Conservation (phyloP, 2,113 vertebrate species). For the Lichenostomus cassidix region DNA sequence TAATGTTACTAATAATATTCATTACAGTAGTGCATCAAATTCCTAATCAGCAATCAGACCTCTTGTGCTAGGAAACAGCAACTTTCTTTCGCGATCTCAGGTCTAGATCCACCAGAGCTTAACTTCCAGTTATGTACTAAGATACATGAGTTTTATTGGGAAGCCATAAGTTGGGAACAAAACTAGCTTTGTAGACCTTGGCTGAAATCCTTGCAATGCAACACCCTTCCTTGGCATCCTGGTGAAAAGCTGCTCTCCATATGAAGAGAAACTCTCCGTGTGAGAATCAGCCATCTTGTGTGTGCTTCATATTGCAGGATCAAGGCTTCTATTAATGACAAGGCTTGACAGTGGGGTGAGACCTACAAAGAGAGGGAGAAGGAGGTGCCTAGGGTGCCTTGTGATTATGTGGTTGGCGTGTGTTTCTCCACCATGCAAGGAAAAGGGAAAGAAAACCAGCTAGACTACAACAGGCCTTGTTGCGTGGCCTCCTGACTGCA, state of each 20-base stretch:
- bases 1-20: constrained; percentile 4
- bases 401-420: constrained; percentile 2
- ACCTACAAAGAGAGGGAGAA: constrained; percentile 38
- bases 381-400: neutral
- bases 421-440: neutral
- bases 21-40: neutral
- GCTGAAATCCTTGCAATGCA: neutral
- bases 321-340: constrained; percentile 42
- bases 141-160: neutral
- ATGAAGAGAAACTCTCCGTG: accelerated
- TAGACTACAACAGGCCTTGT: neutral
- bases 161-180: neutral
- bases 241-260: neutral
- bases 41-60: neutral
- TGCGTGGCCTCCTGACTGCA: neutral
- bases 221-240: accelerated
- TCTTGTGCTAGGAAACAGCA: neutral
- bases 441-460: constrained; percentile 61
- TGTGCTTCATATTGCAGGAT: neutral
- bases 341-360: neutral
- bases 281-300: neutral
- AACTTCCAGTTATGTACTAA: neutral
- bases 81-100: neutral
- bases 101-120: neutral
- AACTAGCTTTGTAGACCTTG: neutral